A percentile compares a stretch with the other conserved stretches of the same genome.
These are phyloP conservation scores for Adineta ricciae DNA, from an alignment of 2,888 invertebrate species.

Conservation along the genomic window DNA sequence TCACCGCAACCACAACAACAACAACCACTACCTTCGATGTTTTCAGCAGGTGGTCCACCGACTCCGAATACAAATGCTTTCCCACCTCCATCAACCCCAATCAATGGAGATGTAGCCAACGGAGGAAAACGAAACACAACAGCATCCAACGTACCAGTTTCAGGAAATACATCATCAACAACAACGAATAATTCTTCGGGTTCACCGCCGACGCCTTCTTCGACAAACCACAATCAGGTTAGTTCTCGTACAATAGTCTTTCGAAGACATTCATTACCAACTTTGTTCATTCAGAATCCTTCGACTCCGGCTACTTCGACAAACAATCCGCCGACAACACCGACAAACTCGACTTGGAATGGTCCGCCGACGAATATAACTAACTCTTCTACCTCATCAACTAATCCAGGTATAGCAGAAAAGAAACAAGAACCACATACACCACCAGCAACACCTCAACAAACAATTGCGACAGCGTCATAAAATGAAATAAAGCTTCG, in stretches of 20 bases:
- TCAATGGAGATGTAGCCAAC: neutral
- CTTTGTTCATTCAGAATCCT: neutral
- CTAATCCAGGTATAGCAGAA: neutral
- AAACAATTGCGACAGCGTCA: neutral
- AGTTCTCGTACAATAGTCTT: neutral
- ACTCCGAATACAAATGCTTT: neutral
- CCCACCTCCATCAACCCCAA: neutral
- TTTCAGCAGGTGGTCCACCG: neutral
- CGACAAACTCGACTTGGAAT: neutral
- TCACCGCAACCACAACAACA: neutral
- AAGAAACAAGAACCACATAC: conserved; percentile 12
- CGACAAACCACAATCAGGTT: neutral
- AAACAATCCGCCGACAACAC: neutral
- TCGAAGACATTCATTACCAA: too few species aligned
- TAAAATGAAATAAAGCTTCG: neutral
- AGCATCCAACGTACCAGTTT: too few species aligned
- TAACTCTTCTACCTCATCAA: neutral
- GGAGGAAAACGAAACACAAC: too few species aligned
- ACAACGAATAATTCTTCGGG: neutral
- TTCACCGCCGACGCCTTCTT: neutral
- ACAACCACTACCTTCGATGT: conserved; percentile 3
- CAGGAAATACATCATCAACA: neutral
- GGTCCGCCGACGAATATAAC: too few species aligned
- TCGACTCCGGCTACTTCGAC: neutral
- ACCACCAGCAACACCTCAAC: neutral